Evolutionary conservation across 2,888 invertebrate species (phyloP).

Genomic region (Orthosia cruda): DNA sequence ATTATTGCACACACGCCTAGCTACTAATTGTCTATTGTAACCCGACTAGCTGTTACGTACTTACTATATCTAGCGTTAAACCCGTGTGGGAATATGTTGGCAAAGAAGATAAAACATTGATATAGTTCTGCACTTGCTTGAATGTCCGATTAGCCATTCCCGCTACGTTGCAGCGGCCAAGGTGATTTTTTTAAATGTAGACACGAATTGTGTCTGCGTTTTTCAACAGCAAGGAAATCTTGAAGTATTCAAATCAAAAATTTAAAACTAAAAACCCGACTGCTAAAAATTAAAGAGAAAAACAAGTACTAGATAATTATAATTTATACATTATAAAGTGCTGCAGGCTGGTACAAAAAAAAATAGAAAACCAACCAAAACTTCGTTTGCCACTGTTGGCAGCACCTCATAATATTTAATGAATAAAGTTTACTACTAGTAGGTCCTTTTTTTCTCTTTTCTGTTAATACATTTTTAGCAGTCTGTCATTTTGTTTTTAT

Average conservation of each 20-base stretch:
- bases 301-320: no score
- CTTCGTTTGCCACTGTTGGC: no score
- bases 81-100: conserved; percentile 7
- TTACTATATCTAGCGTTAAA: not conserved
- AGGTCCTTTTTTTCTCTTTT: no score
- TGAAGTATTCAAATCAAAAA: not conserved
- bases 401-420: no score
- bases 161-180: not conserved
- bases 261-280: no score
- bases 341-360: no score
- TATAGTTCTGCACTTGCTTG: not conserved
- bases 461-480: no score
- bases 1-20: not conserved
- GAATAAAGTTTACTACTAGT: no score
- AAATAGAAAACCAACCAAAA: no score
- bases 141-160: not conserved
- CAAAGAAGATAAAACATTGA: not conserved
- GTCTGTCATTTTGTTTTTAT: no score
- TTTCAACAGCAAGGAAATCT: not conserved
- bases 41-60: not conserved
- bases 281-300: no score
- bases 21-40: conserved; percentile 18
- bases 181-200: not conserved
- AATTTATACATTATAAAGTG: no score
- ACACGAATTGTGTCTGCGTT: not conserved